Percentiles rank a stretch among this genome's conserved stretches.
phyloP scores from a whole-genome alignment of 2,888 invertebrate genomes.

The Prenolepis imparis region DNA sequence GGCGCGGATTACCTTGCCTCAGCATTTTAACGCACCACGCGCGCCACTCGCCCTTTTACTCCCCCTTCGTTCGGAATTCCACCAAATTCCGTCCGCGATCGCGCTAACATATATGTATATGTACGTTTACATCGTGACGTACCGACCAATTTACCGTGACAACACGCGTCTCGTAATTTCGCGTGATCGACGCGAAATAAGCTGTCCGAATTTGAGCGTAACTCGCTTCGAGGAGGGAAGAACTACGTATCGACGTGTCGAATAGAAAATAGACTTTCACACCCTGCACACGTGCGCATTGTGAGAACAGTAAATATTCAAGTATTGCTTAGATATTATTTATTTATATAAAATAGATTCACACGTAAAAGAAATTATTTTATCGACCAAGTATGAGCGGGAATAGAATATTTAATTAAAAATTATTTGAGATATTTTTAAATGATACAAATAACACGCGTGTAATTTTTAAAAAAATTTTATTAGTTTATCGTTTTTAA shows the following conservation, averaged over 20 bases:
- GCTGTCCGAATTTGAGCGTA: slow-evolving; percentile 10
- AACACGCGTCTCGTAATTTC: slow-evolving; percentile 40
- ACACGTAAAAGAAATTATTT: not conserved
- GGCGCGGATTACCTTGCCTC: slow-evolving; percentile 67
- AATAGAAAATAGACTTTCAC: not conserved
- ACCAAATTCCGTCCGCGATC: slow-evolving; percentile 28
- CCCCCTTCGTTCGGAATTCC: slow-evolving; percentile 2
- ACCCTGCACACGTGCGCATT: not conserved
- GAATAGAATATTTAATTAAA: not conserved
- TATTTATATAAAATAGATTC: no score
- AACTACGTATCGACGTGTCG: not conserved
- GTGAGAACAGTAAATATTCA: not conserved
- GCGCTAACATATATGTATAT: slow-evolving; percentile 8
- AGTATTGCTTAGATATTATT: not conserved
- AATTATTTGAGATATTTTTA: not conserved
- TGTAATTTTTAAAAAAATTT: not conserved
- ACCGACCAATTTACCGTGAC: slow-evolving; percentile 27
- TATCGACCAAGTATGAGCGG: not conserved
- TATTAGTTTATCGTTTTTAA: slow-evolving; percentile 1
- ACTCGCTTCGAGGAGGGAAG: not conserved
- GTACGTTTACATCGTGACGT: slow-evolving; percentile 5
- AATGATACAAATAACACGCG: not conserved
- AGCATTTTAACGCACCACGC: slow-evolving; percentile 66
- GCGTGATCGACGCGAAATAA: slow-evolving; percentile 36
- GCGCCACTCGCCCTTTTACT: not conserved